Evolutionary conservation across 2,113 vertebrate species (phyloP).

Genomic region (Mesitornis unicolor): DNA sequence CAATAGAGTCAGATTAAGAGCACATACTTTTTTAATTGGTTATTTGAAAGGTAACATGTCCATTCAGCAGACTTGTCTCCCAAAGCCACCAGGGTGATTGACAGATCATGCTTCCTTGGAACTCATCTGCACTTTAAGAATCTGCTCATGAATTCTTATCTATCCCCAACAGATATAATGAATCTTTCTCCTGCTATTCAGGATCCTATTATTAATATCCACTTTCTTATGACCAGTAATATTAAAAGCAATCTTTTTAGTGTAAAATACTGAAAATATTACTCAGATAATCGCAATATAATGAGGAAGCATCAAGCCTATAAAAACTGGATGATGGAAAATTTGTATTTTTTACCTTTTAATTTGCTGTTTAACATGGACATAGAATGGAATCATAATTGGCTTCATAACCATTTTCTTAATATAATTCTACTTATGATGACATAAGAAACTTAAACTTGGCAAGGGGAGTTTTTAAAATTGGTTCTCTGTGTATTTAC

Average conservation of each 20-base stretch:
- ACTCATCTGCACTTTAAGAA: not conserved
- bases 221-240: not conserved
- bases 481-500: not conserved
- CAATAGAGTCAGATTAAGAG: not conserved
- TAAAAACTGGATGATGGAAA: not conserved
- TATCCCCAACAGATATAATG: not conserved
- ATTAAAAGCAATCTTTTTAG: not conserved
- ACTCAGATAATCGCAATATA: not conserved
- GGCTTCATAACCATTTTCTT: not conserved
- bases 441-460: not conserved
- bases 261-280: not conserved
- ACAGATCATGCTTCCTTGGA: not conserved
- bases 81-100: not conserved
- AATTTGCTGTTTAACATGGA: not conserved
- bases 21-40: not conserved
- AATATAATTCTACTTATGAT: not conserved
- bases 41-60: not conserved
- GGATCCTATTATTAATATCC: not conserved
- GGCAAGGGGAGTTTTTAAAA: not conserved
- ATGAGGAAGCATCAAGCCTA: not conserved
- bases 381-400: not conserved
- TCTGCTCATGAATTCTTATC: not conserved
- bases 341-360: not conserved
- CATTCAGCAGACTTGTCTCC: not conserved
- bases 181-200: not conserved